Percentiles rank a stretch among this genome's conserved stretches.
phyloP scores from a whole-genome alignment of 2,888 invertebrate genomes.

The Watsonalla cultraria region DNA sequence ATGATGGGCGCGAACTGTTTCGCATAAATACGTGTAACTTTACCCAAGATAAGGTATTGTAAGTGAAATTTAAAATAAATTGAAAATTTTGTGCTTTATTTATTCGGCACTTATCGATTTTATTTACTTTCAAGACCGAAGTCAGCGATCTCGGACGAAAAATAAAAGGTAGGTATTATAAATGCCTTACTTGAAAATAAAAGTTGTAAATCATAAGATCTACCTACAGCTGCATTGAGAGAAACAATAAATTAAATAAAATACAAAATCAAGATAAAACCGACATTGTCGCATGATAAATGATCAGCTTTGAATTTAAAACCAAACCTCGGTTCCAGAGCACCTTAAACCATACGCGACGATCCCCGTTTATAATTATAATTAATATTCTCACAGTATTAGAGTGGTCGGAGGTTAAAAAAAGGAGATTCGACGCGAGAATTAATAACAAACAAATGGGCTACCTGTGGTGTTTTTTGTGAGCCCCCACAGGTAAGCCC shows the following conservation, averaged over 20 bases:
- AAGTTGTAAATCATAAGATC: slow-evolving; percentile 27
- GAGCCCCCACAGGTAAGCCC: slow-evolving; percentile 68
- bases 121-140: not conserved
- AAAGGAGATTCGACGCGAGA: slow-evolving; percentile 74
- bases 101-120: not conserved
- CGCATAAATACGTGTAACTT: not conserved
- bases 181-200: not conserved
- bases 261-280: slow-evolving; percentile 62
- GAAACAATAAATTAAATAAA: slow-evolving; percentile 44
- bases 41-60: not conserved
- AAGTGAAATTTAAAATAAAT: not conserved
- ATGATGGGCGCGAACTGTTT: not conserved
- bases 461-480: slow-evolving; percentile 78
- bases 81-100: not conserved
- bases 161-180: not conserved
- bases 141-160: not conserved
- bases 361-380: slow-evolving; percentile 76
- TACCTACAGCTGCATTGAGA: slow-evolving; percentile 26
- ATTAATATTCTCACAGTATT: slow-evolving; percentile 78
- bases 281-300: slow-evolving; percentile 76
- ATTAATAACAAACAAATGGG: slow-evolving; percentile 80
- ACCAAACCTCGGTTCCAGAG: slow-evolving; percentile 59
- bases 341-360: slow-evolving; percentile 66
- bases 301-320: slow-evolving; percentile 74
- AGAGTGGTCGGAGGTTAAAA: slow-evolving; percentile 65